Percentiles rank a stretch among this genome's conserved stretches.
Conservation (phyloP, 2,797 vertebrate genomes). For the Sardinella longiceps region DNA sequence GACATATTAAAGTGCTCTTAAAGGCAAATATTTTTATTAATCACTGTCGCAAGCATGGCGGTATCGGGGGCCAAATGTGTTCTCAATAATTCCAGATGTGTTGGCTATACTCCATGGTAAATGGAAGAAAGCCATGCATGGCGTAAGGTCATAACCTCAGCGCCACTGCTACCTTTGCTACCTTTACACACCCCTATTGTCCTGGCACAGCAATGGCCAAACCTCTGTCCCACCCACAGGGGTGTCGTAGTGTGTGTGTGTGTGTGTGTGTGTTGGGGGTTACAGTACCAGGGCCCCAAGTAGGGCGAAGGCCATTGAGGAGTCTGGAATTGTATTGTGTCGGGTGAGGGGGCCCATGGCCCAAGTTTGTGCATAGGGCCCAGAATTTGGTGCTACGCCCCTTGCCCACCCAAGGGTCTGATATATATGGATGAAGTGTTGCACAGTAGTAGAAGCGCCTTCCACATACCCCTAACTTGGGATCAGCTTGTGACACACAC, state of each 20-base stretch:
- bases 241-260: too few relatives aligned
- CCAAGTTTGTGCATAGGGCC: too few relatives aligned
- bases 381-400: too few relatives aligned
- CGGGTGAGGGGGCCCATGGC: too few relatives aligned
- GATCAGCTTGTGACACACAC: background rate
- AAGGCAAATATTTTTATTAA: constrained; percentile 38
- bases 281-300: too few relatives aligned
- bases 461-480: background rate
- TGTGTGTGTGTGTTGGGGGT: too few relatives aligned
- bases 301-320: too few relatives aligned
- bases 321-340: too few relatives aligned
- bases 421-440: background rate
- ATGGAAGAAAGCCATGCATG: background rate
- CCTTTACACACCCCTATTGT: background rate
- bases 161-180: background rate
- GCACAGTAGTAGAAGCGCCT: background rate
- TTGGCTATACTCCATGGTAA: background rate
- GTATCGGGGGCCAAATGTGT: constrained; percentile 4
- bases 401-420: background rate
- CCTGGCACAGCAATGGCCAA: background rate
- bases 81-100: constrained; percentile 51
- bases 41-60: constrained; percentile 35
- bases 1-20: constrained; percentile 44
- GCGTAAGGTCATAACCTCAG: background rate
- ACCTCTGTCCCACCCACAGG: too few relatives aligned